phyloP scores from a whole-genome alignment of 30 jellyfish, hydroid and myxozoan species.

The Cassiopea andromeda region DNA sequence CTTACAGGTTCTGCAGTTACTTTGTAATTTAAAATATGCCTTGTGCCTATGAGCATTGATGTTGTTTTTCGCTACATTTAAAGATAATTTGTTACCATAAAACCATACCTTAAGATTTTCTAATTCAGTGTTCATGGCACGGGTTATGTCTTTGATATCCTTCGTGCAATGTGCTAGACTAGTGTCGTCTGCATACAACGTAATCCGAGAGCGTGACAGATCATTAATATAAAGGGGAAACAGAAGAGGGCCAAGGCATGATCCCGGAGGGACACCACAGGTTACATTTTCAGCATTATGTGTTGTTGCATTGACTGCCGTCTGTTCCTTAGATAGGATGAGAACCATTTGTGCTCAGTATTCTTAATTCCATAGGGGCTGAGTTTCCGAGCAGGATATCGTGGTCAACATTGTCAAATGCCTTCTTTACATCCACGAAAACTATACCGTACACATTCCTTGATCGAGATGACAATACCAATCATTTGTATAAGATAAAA shows the following conservation, averaged over 20 bases:
- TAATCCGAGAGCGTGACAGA: background rate
- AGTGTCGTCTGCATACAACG: background rate
- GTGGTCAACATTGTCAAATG: background rate
- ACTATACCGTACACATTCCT: background rate
- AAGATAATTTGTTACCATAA: background rate
- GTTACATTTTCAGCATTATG: background rate
- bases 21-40: background rate
- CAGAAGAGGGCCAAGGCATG: background rate
- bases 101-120: background rate
- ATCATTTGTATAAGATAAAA: background rate
- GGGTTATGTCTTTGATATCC: background rate
- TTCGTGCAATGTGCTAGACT: background rate
- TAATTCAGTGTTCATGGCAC: background rate
- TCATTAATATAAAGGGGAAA: background rate
- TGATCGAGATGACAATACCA: background rate
- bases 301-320: background rate
- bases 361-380: background rate
- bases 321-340: background rate
- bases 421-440: background rate
- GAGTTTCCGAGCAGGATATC: background rate
- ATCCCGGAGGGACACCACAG: background rate
- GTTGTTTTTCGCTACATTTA: background rate
- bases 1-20: background rate
- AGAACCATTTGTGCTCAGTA: background rate
- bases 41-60: background rate